phyloP scores from a whole-genome alignment of 2,797 vertebrate species.

The Apodemus agrarius region DNA sequence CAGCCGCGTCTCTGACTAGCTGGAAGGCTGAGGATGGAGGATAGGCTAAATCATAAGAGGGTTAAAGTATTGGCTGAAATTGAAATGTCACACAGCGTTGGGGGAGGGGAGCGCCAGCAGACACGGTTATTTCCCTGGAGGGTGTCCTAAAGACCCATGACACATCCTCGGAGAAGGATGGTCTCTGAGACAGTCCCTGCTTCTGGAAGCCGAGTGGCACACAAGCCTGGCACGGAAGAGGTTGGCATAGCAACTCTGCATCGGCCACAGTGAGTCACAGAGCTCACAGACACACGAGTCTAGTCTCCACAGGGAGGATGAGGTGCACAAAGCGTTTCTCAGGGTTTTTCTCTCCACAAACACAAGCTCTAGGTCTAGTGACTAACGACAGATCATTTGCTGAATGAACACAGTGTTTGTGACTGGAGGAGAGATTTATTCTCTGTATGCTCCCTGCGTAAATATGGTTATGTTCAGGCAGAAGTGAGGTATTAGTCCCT shows the following conservation, averaged over 20 bases:
- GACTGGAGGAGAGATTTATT: slow-evolving; percentile 38
- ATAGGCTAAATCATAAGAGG: not conserved
- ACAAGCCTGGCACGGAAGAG: slow-evolving; percentile 34
- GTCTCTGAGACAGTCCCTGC: slow-evolving; percentile 3
- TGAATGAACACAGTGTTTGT: slow-evolving; percentile 23
- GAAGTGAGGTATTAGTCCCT: slow-evolving; percentile 49
- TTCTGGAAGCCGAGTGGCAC: slow-evolving; percentile 28
- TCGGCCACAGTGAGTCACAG: slow-evolving; percentile 31
- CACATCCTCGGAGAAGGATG: not conserved
- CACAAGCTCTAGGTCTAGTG: slow-evolving; percentile 18
- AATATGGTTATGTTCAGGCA: slow-evolving; percentile 39
- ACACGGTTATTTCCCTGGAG: slow-evolving; percentile 16
- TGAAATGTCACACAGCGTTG: not conserved
- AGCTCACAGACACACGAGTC: slow-evolving; percentile 28
- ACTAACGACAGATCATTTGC: slow-evolving; percentile 33
- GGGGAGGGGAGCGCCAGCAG: not conserved
- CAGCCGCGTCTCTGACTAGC: not conserved
- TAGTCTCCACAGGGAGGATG: slow-evolving; percentile 41
- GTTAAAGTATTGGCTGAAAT: slow-evolving; percentile 41
- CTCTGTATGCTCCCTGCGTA: not conserved
- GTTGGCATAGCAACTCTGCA: slow-evolving; percentile 71
- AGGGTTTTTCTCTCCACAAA: slow-evolving; percentile 42
- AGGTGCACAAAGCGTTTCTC: not conserved
- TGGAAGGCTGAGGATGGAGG: not conserved
- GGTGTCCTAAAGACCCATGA: not conserved